Evolutionary conservation across 2,888 invertebrate genomes (phyloP).

Genomic region (Pomacea canaliculata): DNA sequence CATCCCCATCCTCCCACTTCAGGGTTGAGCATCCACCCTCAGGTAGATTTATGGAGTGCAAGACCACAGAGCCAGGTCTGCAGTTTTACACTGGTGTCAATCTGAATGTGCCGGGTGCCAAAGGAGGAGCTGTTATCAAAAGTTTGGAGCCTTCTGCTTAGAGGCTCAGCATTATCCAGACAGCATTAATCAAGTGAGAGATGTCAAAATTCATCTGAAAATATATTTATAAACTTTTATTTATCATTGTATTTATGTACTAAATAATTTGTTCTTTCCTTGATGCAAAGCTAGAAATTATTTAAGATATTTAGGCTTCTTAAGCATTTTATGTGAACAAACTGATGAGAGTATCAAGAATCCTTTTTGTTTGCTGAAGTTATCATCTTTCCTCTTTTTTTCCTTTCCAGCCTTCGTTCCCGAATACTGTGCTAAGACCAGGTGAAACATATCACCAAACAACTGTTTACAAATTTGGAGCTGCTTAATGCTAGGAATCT

Average conservation of each 20-base stretch:
- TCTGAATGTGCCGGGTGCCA: slow-evolving; percentile 77
- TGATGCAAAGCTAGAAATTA: background rate
- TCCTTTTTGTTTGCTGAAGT: no score
- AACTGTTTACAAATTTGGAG: slow-evolving; percentile 58
- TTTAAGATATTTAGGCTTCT: background rate
- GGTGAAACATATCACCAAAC: slow-evolving; percentile 58
- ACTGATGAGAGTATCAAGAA: no score
- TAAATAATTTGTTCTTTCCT: background rate
- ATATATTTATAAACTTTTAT: background rate
- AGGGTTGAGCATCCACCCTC: slow-evolving; percentile 63
- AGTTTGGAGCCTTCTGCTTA: slow-evolving; percentile 86
- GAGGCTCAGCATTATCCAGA: slow-evolving; percentile 95
- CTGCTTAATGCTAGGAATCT: background rate
- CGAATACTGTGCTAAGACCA: slow-evolving; percentile 53
- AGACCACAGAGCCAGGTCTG: slow-evolving; percentile 89
- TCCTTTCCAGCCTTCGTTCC: slow-evolving; percentile 56
- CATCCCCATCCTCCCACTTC: background rate
- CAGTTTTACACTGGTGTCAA: slow-evolving; percentile 89
- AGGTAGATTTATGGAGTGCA: slow-evolving; percentile 84
- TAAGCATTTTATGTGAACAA: background rate
- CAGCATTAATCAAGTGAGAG: slow-evolving; percentile 73
- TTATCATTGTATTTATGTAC: background rate
- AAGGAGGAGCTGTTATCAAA: slow-evolving; percentile 79
- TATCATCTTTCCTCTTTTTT: no score
- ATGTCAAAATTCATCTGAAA: background rate